Evolutionary conservation across 2,888 invertebrate genomes (phyloP), one percentile per base, ranked within the genome.

Genomic region (Electrophaes corylata): DNA sequence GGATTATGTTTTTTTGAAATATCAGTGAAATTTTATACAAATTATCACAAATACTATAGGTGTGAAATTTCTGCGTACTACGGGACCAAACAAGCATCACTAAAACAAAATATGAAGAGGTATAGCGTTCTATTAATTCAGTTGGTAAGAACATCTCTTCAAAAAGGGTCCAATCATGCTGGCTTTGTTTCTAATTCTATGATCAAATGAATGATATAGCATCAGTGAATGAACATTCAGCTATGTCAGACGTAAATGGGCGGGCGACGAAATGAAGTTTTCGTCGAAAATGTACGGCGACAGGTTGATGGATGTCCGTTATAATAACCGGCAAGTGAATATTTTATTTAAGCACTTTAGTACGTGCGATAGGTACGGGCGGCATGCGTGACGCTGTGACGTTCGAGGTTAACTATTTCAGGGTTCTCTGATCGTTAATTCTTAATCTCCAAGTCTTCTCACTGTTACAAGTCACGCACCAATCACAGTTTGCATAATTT

Each of bases 301-400:
- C 84, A 84, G 82, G 69, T 83, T 86, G 88, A 88, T 88, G 80
- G 83, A 86, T 88, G 81, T 81, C 77, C 75, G 77, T 79, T 83
- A 81, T 84, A 83, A 84, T 84, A 88, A 85, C 79, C 75, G 75
- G 65, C 76, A 77, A 84, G 76, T 84, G 84, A 85, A 87, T 88
- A 86, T 86, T 87, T 87, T 83, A 87, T 86, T 83, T 73, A 77
- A 72, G 68, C 72, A 72, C 76, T 83, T 72, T 45, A 37, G 75
- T 74, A 75, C 73, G 43, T 50, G 57, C 23, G 41, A 73, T 73
- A 72, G 63, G 65, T 72, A 71, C 71, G 75, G 70, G 70, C 73
- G 70, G 70, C 73, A 78, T 82, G 86, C 86, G 84, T 86, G 85
- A 79, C 81, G 82, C 69, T 64, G 75, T 80, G 79, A 83, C 79